Evolutionary conservation across 2,113 vertebrate genomes (phyloP).

Genomic region (Indicator maculatus): DNA sequence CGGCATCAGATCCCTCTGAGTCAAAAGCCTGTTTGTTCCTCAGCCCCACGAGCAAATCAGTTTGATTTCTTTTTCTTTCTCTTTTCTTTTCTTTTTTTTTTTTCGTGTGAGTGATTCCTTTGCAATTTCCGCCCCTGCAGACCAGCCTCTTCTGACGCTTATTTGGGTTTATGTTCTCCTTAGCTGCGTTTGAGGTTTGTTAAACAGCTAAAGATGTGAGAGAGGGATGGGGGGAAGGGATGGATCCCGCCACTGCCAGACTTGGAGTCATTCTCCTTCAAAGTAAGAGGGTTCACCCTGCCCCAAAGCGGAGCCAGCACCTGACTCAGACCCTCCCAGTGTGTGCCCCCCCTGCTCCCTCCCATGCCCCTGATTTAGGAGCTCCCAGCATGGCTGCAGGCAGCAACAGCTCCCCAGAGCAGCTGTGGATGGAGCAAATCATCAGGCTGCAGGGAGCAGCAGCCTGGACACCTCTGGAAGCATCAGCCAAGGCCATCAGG

Average conservation of each 20-base stretch:
- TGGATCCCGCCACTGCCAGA: background rate
- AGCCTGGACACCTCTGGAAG: background rate
- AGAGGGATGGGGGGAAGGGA: slow-evolving; percentile 17
- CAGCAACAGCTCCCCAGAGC: rapidly evolving
- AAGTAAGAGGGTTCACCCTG: background rate
- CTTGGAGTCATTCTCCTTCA: background rate
- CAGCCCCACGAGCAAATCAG: slow-evolving; percentile 44
- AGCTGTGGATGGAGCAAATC: background rate
- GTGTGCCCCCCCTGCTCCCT: no score
- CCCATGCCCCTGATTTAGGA: rapidly evolving
- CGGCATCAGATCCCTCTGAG: background rate
- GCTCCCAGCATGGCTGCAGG: background rate
- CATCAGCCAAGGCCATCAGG: rapidly evolving
- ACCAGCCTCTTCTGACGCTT: slow-evolving; percentile 63
- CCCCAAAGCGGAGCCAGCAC: background rate
- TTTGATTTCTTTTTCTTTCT: background rate
- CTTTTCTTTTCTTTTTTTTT: no score
- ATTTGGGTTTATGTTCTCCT: slow-evolving; percentile 43
- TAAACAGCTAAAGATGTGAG: slow-evolving; percentile 31
- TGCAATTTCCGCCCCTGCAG: slow-evolving; percentile 67
- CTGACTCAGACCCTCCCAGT: rapidly evolving
- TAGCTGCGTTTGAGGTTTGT: slow-evolving; percentile 30
- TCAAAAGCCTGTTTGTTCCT: slow-evolving; percentile 72
- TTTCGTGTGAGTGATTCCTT: slow-evolving; percentile 56
- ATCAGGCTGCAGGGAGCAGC: background rate